Base-by-base conservation (phyloP, 2,113 vertebrate species). In the Seriola aureovittata region DNA sequence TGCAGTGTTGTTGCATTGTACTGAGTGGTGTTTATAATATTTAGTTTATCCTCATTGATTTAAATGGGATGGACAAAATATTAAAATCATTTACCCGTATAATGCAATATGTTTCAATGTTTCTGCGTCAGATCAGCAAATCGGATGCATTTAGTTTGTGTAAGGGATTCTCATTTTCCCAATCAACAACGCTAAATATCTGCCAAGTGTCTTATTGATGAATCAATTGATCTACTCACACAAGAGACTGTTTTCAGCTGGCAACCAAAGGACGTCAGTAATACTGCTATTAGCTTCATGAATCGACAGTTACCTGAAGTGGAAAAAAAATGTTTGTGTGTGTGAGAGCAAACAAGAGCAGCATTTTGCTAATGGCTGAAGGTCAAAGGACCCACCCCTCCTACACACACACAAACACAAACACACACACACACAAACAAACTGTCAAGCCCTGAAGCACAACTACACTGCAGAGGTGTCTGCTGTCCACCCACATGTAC, bases 291-390 rank as follows among this genome's bases (percentile, higher is more conserved):
- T 76, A 73, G 54, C 73, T 80, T 69, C 71, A 58, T 64, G 54
- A 71, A 82, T 62, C 5, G 4, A 59, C 71, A 23, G 69, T 46
- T 57, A 46, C 16, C n/a, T 46, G 8, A 34, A 48, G 58, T 36
- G 25, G 50, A 32, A 44, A 46, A 19, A 57, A 32, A 44, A 46
- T 42, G 48, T 57, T 29, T 16, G 38, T 52, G 17, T 52, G 25
- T 59, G 32, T 14, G 23, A 74, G 55, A 73, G 29, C 23, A 78
- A 60, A 66, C 0, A 1, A 63, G 29, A 65, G 46, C 68, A 71
- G 71, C 36, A 36, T 63, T 80, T 81, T 68, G 36, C 71, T 71
- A 50, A 77, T 70, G 52, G 63, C 58, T 87, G 86, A 91, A 91
- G 90, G 92, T 92, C 85, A 87, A 32, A 44, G 52, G 71, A 76